These are phyloP conservation scores for Poecilia wingei DNA, from an alignment of 2,797 vertebrate species.

Conservation along the genomic window DNA sequence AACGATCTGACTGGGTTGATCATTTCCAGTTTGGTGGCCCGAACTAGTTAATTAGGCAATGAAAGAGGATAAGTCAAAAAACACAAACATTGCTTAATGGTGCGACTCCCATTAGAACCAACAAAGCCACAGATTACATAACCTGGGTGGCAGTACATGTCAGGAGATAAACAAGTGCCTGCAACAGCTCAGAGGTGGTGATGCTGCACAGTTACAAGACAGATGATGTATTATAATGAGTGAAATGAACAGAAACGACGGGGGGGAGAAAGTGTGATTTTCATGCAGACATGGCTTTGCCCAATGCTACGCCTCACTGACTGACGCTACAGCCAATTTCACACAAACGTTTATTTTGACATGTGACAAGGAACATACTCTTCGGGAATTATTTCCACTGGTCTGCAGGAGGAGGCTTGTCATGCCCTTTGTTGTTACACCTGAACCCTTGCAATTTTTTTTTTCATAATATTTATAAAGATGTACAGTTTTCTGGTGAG, in stretches of 20 bases:
- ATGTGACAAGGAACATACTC: constrained; percentile 69
- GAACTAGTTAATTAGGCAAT: constrained; percentile 63
- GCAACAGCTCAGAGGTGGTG: constrained; percentile 40
- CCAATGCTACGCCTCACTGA: constrained; percentile 68
- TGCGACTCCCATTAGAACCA: constrained; percentile 67
- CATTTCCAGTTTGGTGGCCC: constrained; percentile 29
- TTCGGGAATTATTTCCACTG: constrained; percentile 57
- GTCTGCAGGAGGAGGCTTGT: constrained; percentile 59
- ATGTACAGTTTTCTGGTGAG: constrained; percentile 26
- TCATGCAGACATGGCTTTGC: constrained; percentile 44
- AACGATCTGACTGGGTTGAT: constrained; percentile 22
- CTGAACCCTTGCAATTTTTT: constrained; percentile 17
- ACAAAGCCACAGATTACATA: constrained; percentile 74
- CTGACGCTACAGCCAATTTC: constrained; percentile 69
- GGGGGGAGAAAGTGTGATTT: constrained; percentile 15
- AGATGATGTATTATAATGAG: constrained; percentile 30
- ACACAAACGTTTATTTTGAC: constrained; percentile 75
- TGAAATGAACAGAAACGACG: constrained; percentile 11
- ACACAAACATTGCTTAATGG: constrained; percentile 70
- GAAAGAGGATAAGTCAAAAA: constrained; percentile 60
- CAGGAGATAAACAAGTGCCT: constrained; percentile 31
- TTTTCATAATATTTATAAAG: constrained; percentile 34
- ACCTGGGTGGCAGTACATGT: constrained; percentile 56
- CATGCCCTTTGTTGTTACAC: constrained; percentile 43
- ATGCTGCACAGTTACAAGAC: constrained; percentile 22